Conservation (phyloP, 2,113 vertebrate species). For the Trichomycterus rosablanca region DNA sequence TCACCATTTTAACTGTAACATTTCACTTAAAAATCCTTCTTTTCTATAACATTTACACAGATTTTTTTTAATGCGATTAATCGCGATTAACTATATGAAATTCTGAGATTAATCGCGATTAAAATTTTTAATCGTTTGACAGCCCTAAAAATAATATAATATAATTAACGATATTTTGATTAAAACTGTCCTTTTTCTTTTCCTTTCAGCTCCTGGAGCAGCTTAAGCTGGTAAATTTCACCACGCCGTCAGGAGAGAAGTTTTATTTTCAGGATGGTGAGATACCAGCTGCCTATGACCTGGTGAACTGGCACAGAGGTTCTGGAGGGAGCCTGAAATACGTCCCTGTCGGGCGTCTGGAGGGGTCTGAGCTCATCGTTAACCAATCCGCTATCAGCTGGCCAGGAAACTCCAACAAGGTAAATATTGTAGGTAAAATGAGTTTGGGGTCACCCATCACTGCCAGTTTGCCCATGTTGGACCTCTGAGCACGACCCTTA, state of each 20-base stretch:
- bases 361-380: conserved; percentile 52
- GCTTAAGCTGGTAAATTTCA: conserved; percentile 59
- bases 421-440: background rate
- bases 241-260: conserved; percentile 58
- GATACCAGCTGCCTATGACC: conserved; percentile 62
- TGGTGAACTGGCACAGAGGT: conserved; percentile 64
- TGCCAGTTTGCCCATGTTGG: no score
- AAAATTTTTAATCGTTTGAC: no score
- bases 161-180: no score
- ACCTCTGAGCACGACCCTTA: no score
- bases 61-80: no score
- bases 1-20: no score
- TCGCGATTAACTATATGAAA: no score
- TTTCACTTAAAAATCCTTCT: no score
- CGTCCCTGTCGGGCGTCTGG: conserved; percentile 54
- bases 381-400: conserved; percentile 61
- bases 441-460: no score
- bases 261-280: conserved; percentile 61
- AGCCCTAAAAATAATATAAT: no score
- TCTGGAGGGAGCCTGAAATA: conserved; percentile 48
- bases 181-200: background rate
- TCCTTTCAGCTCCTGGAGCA: conserved; percentile 63
- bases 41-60: no score
- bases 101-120: no score
- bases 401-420: conserved; percentile 34